Conservation (phyloP, 2,113 vertebrate genomes). For the Crypturellus undulatus region DNA sequence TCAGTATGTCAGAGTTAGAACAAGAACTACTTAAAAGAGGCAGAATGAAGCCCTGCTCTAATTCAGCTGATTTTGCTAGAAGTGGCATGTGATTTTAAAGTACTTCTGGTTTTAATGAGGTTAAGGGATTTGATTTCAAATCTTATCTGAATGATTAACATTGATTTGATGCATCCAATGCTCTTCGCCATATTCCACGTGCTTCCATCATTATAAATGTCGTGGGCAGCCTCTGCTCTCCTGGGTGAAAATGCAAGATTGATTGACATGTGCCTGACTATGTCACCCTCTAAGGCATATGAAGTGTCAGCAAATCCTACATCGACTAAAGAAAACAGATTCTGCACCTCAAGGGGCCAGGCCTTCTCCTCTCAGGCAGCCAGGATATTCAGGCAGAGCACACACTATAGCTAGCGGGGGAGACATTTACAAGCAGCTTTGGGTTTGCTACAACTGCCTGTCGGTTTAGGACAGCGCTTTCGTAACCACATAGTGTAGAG, state of each 20-base stretch:
- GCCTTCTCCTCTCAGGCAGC: neutral
- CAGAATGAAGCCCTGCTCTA: slow-evolving; percentile 19
- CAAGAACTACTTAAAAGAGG: slow-evolving; percentile 51
- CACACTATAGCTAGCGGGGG: neutral
- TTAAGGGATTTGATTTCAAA: slow-evolving; percentile 11
- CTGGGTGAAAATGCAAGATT: neutral
- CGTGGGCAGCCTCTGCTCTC: neutral
- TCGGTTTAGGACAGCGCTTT: neutral
- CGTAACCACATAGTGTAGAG: neutral
- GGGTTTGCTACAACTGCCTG: neutral
- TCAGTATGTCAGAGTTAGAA: slow-evolving; percentile 39
- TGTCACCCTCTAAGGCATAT: fast-evolving
- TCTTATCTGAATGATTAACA: neutral
- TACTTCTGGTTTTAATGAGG: neutral
- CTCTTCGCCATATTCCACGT: neutral
- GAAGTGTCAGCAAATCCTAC: neutral
- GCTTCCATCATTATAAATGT: neutral
- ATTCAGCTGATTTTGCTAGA: slow-evolving; percentile 20
- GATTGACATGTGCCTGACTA: neutral
- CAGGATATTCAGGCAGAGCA: neutral
- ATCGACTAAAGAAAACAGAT: neutral
- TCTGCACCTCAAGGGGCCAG: neutral
- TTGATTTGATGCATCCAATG: neutral
- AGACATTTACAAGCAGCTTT: neutral
- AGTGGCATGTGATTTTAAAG: slow-evolving; percentile 12